Base-by-base conservation (phyloP, 2,113 vertebrate genomes). In the Saimiri boliviensis region DNA sequence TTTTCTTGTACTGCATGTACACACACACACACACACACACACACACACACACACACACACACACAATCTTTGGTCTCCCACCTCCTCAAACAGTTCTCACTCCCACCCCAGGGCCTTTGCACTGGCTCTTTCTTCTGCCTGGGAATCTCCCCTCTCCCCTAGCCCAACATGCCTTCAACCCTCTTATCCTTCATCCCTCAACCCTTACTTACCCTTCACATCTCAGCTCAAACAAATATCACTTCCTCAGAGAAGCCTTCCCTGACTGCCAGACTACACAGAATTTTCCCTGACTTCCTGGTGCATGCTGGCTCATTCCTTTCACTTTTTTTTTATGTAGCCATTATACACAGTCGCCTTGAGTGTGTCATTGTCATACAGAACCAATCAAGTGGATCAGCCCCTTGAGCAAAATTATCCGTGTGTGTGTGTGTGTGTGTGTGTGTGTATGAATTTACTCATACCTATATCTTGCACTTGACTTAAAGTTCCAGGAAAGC, bases 401-500 rank as follows among this genome's bases (percentile, higher is more conserved):
- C 42, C 14, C 45, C 47, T 87, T 14, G 25, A 89, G 25, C 87
- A 92, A 92, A 93, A 37, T 73, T 71, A 77, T 63, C 60, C 7
- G 0, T 49, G 2, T 5, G 5, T 87, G 47, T 80, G 54, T 79
- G 20, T 74, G 6, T 40, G 32, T n/a, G 0, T 49, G 2, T 5
- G 5, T 87, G 47, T 80, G 54, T 79, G 20, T 74, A 8, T 40
- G 32, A 35, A 37, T 11, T 56, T n/a, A 86, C 66, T 85, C 77
- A 23, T 70, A 54, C 23, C 52, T 52, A 1, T 27, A 63, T 89
- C n/a, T 70, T 91, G 63, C 56, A 77, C 25, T 76, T 66, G 77
- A 73, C 52, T 63, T 92, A 70, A 81, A 60, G 73, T 81, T 30
- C 32, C 49, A 54, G n/a, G 47, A 96, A 91, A 94, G 35, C 32